These are phyloP conservation scores for Dromiciops gliroides DNA, from an alignment of 2,113 vertebrate species.

Conservation along the genomic window DNA sequence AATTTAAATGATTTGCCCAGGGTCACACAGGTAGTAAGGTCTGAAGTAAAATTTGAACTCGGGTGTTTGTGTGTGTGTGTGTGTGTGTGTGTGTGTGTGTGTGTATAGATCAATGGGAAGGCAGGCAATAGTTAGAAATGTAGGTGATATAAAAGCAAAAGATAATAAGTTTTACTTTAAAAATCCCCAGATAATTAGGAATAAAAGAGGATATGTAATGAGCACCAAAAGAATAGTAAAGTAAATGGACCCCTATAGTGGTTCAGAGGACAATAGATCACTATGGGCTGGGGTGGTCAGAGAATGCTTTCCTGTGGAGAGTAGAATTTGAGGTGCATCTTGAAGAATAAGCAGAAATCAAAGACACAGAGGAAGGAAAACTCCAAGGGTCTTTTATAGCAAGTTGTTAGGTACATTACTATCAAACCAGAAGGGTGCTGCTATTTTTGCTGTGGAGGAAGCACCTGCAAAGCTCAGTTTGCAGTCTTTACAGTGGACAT, in stretches of 20 bases:
- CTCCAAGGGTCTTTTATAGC: not conserved
- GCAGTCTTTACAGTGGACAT: not conserved
- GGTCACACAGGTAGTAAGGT: not conserved
- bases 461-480: not conserved
- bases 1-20: not conserved
- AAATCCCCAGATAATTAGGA: not conserved
- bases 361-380: not conserved
- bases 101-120: too few species aligned
- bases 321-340: not conserved
- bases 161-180: not conserved
- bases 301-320: not conserved
- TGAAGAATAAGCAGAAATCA: not conserved
- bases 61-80: too few species aligned
- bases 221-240: not conserved
- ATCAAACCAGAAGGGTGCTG: not conserved
- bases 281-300: not conserved
- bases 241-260: not conserved
- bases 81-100: too few species aligned
- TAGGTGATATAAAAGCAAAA: not conserved
- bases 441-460: conserved; percentile 14
- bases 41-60: not conserved
- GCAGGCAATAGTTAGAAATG: not conserved
- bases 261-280: not conserved
- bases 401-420: not conserved
- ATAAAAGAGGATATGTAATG: not conserved